Conservation (phyloP, 2,113 vertebrate genomes). For the Bombycilla garrulus region DNA sequence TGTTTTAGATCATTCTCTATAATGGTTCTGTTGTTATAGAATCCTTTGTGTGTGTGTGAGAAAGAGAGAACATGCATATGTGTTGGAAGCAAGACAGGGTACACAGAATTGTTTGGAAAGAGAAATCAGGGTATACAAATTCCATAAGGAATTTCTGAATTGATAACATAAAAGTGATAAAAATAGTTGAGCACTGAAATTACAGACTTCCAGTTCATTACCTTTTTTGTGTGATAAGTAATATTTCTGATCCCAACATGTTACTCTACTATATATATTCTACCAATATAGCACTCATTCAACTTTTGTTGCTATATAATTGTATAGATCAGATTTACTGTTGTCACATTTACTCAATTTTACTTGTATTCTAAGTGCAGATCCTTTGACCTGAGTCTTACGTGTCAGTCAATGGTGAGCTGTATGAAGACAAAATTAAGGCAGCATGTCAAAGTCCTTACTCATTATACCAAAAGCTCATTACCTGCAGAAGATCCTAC, state of each 20-base stretch:
- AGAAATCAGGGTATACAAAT: conserved; percentile 39
- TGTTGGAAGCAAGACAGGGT: conserved; percentile 45
- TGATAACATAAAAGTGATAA: conserved; percentile 18
- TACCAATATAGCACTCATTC: neutral
- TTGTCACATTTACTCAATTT: neutral
- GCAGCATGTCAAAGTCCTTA: neutral
- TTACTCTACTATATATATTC: neutral
- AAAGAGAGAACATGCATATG: conserved; percentile 42
- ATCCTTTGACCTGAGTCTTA: neutral
- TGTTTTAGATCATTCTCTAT: conserved; percentile 70
- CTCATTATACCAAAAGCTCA: neutral
- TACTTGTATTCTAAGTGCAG: neutral
- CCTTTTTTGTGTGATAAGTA: neutral
- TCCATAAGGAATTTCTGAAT: conserved; percentile 37
- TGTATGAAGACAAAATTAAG: neutral
- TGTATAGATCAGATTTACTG: neutral
- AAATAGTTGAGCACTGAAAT: neutral
- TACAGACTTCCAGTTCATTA: neutral
- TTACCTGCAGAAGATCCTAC: neutral
- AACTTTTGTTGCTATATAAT: neutral
- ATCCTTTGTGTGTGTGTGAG: conserved; percentile 47
- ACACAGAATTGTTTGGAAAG: conserved; percentile 32
- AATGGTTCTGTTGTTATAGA: conserved; percentile 61
- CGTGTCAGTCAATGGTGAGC: neutral
- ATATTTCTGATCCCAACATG: neutral